These are phyloP conservation scores for Benitochromis conjunctus DNA, from an alignment of 2,113 vertebrate genomes.

Conservation along the genomic window DNA sequence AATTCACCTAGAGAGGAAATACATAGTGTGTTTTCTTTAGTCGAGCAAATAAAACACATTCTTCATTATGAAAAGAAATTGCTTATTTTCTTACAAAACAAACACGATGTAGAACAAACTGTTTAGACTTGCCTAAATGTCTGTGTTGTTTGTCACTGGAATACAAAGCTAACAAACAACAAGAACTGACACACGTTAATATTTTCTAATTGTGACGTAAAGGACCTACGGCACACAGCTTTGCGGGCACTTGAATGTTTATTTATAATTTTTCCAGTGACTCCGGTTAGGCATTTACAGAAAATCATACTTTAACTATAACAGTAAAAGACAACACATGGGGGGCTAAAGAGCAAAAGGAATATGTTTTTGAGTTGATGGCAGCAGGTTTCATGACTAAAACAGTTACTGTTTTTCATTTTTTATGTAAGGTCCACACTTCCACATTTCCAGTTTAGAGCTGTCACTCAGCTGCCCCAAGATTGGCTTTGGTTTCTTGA, in stretches of 20 bases:
- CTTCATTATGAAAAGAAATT: not conserved
- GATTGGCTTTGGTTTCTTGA: not conserved
- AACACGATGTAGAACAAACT: not conserved
- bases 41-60: constrained; percentile 1
- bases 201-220: not conserved
- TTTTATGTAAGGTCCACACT: not conserved
- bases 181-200: not conserved
- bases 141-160: not conserved
- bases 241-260: not conserved
- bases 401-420: not conserved
- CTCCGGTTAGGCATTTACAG: not conserved
- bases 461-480: not conserved
- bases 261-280: not conserved
- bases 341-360: not conserved
- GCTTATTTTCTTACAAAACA: not conserved
- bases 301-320: not conserved
- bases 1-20: not conserved
- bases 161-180: not conserved
- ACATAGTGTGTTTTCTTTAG: not conserved
- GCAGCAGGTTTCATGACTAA: not conserved
- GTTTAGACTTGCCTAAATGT: not conserved
- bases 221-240: not conserved
- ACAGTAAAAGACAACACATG: not conserved
- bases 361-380: not conserved
- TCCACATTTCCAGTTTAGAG: not conserved